phyloP scores from a whole-genome alignment of 2,888 invertebrate genomes.

The Cataglyphis rosenhaueri region DNA sequence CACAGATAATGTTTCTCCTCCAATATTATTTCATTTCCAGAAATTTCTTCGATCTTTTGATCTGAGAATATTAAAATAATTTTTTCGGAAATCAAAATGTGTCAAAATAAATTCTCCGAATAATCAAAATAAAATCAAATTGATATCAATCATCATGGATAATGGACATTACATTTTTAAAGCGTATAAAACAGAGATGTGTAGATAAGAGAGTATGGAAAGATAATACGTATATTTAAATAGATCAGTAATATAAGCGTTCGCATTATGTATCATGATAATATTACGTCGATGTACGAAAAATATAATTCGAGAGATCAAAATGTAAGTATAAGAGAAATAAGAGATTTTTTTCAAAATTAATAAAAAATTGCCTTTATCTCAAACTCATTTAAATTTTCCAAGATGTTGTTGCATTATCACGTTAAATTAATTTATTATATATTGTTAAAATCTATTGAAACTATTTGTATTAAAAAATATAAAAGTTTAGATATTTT shows the following conservation, averaged over 20 bases:
- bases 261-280: slow-evolving; percentile 36
- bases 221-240: slow-evolving; percentile 62
- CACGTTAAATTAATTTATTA: not conserved
- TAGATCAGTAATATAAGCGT: slow-evolving; percentile 53
- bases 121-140: slow-evolving; percentile 67
- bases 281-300: slow-evolving; percentile 39
- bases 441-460: not conserved
- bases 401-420: not conserved
- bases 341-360: slow-evolving; percentile 19
- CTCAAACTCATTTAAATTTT: not conserved
- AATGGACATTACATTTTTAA: slow-evolving; percentile 46
- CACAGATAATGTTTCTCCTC: slow-evolving; percentile 5
- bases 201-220: slow-evolving; percentile 56
- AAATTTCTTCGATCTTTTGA: slow-evolving; percentile 1
- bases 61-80: slow-evolving; percentile 11
- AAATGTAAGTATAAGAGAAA: slow-evolving; percentile 31
- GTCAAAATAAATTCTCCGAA: slow-evolving; percentile 10
- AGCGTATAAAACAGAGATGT: slow-evolving; percentile 43
- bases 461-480: not conserved
- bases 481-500: slow-evolving; percentile 2
- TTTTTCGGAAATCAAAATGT: slow-evolving; percentile 18
- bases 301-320: slow-evolving; percentile 35
- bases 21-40: not conserved
- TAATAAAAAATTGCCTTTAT: slow-evolving; percentile 1
- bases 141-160: slow-evolving; percentile 41